Percentiles rank a stretch among this genome's conserved stretches.
Evolutionary conservation across 1,140 invertebrate genomes (phyloP).

Genomic region (Sycophila sp.): DNA sequence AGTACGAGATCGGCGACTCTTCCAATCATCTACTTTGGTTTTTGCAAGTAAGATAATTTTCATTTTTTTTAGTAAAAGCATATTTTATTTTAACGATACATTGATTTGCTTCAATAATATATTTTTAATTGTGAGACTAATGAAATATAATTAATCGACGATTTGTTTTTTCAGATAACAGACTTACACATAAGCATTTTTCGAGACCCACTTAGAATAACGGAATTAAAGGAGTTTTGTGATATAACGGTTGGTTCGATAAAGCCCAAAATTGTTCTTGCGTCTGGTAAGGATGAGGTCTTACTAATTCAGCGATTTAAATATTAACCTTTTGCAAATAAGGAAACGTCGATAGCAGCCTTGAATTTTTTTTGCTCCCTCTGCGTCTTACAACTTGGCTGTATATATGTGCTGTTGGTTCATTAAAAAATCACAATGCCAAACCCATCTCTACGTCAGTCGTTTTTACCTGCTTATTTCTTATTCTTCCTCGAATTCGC

Average conservation of each 20-base stretch:
- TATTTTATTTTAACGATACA: too few species aligned
- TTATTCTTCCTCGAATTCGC: too few species aligned
- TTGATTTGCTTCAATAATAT: too few species aligned
- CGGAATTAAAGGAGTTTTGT: conserved; percentile 85
- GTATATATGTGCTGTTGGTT: too few species aligned
- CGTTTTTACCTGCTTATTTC: too few species aligned
- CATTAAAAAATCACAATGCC: too few species aligned
- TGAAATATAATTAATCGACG: conserved; percentile 12
- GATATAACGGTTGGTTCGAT: conserved; percentile 78
- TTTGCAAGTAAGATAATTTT: conserved; percentile 72
- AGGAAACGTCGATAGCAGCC: too few species aligned
- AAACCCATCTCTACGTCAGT: too few species aligned
- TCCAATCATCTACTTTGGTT: conserved; percentile 77
- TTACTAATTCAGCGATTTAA: too few species aligned
- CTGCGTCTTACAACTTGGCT: too few species aligned
- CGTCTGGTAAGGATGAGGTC: conserved; percentile 76
- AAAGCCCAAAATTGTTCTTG: conserved; percentile 83
- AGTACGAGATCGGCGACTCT: conserved; percentile 68
- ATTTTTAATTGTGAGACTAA: not conserved
- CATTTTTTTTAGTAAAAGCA: not conserved
- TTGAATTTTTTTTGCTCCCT: too few species aligned
- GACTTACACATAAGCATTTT: conserved; percentile 92
- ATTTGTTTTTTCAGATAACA: conserved; percentile 74
- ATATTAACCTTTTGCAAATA: too few species aligned
- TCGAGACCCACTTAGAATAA: conserved; percentile 77